phyloP scores from a whole-genome alignment of 2,888 invertebrate species.

The Epinotia brunnichana region DNA sequence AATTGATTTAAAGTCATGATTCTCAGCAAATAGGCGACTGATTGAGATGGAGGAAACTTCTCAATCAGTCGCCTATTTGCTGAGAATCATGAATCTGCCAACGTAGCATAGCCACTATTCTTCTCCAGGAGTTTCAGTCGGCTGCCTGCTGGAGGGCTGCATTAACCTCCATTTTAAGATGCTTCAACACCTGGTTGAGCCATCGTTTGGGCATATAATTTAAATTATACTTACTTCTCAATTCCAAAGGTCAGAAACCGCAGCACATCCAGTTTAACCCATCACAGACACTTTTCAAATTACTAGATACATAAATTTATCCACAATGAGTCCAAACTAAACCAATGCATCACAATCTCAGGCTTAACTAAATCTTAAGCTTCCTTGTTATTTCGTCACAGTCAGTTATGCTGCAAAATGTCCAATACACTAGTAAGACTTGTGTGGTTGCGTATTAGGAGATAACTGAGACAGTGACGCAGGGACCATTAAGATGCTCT shows the following conservation, averaged over 20 bases:
- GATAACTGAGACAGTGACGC: constrained; percentile 39
- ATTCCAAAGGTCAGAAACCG: constrained; percentile 18
- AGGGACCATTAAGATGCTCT: constrained; percentile 8
- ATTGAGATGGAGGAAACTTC: no score
- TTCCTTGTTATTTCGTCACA: background rate
- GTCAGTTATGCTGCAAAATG: background rate
- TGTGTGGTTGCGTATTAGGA: constrained; percentile 20
- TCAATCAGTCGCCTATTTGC: no score
- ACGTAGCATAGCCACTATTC: no score
- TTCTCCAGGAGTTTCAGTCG: no score
- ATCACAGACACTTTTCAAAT: constrained; percentile 31
- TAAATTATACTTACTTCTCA: constrained; percentile 21
- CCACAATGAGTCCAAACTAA: background rate
- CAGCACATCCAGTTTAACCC: constrained; percentile 18
- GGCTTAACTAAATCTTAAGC: background rate
- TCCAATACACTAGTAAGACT: constrained; percentile 18
- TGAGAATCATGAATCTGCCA: no score
- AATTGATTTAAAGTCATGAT: no score
- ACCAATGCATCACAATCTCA: constrained; percentile 18
- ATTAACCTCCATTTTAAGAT: no score
- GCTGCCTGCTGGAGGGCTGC: no score
- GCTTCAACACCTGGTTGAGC: no score
- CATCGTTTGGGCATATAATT: background rate
- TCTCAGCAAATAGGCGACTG: no score
- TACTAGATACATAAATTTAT: background rate